phyloP scores from a whole-genome alignment of 2,113 vertebrate species.

The Neogobius melanostomus region DNA sequence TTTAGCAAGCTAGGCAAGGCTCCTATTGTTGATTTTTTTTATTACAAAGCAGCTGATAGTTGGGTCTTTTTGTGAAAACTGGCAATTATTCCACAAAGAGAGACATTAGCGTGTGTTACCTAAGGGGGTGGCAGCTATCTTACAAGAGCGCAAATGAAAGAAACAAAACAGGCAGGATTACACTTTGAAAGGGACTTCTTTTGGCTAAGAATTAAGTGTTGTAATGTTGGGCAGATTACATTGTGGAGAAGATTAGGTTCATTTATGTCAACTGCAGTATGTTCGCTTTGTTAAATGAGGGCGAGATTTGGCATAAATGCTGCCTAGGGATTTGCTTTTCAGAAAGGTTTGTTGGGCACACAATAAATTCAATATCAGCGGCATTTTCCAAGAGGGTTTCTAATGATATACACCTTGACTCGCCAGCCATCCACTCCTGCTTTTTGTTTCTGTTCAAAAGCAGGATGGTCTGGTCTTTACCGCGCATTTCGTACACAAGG shows the following conservation, averaged over 20 bases:
- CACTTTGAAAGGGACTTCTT: slow-evolving; percentile 29
- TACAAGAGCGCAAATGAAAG: slow-evolving; percentile 24
- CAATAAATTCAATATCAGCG: too few relatives aligned
- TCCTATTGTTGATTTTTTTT: slow-evolving; percentile 13
- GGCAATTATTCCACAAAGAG: slow-evolving; percentile 12
- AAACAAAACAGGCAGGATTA: slow-evolving; percentile 24
- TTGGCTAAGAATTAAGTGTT: slow-evolving; percentile 13
- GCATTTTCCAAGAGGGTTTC: too few relatives aligned
- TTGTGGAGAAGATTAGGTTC: slow-evolving; percentile 17
- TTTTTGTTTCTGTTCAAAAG: too few relatives aligned
- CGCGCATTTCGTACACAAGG: too few relatives aligned
- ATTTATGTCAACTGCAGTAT: too few relatives aligned
- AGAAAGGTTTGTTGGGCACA: too few relatives aligned
- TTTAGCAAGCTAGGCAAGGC: slow-evolving; percentile 23
- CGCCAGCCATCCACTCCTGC: too few relatives aligned
- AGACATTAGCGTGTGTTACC: slow-evolving; percentile 24
- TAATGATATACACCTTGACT: too few relatives aligned
- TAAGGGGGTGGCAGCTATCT: slow-evolving; percentile 16
- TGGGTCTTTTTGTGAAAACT: slow-evolving; percentile 6
- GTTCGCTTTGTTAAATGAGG: too few relatives aligned
- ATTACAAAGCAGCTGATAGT: slow-evolving; percentile 17
- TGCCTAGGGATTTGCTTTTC: too few relatives aligned
- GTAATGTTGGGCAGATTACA: slow-evolving; percentile 29
- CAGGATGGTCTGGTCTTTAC: too few relatives aligned
- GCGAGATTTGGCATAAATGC: too few relatives aligned